These are phyloP conservation scores for Drosophila picticornis DNA, from an alignment of 2,888 invertebrate genomes.

Conservation along the genomic window DNA sequence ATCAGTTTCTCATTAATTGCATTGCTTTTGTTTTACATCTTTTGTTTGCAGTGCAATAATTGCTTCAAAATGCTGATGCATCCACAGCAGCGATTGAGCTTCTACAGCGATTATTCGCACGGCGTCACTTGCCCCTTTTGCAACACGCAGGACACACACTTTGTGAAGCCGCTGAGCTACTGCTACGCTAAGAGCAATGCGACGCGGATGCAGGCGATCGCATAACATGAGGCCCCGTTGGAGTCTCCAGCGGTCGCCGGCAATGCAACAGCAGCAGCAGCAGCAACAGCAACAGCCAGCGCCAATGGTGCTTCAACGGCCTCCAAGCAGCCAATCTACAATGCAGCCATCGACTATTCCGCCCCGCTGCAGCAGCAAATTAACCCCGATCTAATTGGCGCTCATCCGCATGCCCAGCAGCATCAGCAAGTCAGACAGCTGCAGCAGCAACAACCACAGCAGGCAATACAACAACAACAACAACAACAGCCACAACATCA, in stretches of 20 bases:
- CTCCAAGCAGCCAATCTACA: slow-evolving; percentile 77
- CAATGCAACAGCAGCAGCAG: slow-evolving; percentile 61
- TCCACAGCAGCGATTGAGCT: slow-evolving; percentile 94
- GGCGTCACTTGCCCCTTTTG: slow-evolving; percentile 96
- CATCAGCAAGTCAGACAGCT: slow-evolving; percentile 74
- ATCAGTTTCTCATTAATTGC: too few species aligned
- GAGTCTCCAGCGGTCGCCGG: slow-evolving; percentile 85
- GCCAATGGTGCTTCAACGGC: slow-evolving; percentile 71
- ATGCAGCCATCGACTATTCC: slow-evolving; percentile 83
- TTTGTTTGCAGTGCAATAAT: slow-evolving; percentile 91
- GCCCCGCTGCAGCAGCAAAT: slow-evolving; percentile 84
- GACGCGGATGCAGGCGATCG: slow-evolving; percentile 91
- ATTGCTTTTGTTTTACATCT: neutral
- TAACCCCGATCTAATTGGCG: slow-evolving; percentile 82
- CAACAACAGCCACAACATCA: slow-evolving; percentile 55
- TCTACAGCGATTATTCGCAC: slow-evolving; percentile 98
- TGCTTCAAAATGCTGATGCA: slow-evolving; percentile 95
- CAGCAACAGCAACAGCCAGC: slow-evolving; percentile 64
- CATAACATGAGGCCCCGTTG: slow-evolving; percentile 94
- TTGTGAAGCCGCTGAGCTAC: slow-evolving; percentile 95
- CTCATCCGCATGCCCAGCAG: slow-evolving; percentile 82
- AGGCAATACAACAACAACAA: slow-evolving; percentile 44
- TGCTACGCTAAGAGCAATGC: slow-evolving; percentile 92
- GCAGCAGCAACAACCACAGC: slow-evolving; percentile 45
- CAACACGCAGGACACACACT: slow-evolving; percentile 95